Evolutionary conservation across 2,113 vertebrate genomes (phyloP).

Genomic region (Mormoops blainvillei): DNA sequence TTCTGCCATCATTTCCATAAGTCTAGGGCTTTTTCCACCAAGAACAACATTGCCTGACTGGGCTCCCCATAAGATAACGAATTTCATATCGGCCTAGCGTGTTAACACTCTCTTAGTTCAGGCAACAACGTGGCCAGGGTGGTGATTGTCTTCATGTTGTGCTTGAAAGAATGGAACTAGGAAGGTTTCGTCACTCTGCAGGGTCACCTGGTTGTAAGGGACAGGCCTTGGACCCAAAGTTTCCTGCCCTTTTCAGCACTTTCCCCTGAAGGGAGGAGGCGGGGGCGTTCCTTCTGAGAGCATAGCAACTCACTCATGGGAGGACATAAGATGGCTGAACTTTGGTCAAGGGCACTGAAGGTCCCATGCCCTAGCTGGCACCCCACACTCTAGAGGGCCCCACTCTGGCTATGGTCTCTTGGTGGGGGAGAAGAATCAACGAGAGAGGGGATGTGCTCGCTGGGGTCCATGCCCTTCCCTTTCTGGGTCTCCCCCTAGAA

Average conservation of each 20-base stretch:
- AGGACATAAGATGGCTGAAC: neutral
- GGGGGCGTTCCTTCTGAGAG: neutral
- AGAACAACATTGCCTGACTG: rapidly evolving
- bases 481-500: neutral
- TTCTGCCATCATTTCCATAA: neutral
- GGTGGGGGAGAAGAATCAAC: neutral
- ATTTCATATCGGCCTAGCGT: neutral
- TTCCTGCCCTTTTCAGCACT: neutral
- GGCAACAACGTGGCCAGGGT: neutral
- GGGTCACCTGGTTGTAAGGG: neutral
- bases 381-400: neutral
- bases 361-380: neutral
- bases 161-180: neutral
- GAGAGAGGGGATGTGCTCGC: neutral
- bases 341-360: neutral
- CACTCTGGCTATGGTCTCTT: neutral
- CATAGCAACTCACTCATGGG: neutral
- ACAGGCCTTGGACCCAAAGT: neutral
- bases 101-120: neutral
- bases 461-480: neutral
- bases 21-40: neutral
- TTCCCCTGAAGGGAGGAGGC: neutral
- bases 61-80: neutral
- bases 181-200: neutral
- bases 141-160: neutral